Percentiles rank a stretch among this genome's conserved stretches.
Conservation (phyloP, 1,140 invertebrate species). For the Eupristina koningsbergeri region DNA sequence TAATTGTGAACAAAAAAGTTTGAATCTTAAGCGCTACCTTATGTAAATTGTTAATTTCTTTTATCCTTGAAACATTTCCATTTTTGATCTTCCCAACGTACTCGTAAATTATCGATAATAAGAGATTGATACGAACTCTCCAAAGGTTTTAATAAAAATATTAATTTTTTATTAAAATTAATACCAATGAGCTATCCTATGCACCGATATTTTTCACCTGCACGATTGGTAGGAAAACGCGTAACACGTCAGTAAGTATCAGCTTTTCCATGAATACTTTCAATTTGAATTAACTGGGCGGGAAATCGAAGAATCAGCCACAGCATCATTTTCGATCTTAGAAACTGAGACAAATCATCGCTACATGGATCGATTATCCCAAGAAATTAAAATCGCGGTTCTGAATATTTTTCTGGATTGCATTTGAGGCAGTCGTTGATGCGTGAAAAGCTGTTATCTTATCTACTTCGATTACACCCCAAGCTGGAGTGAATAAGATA, state of each 20-base stretch:
- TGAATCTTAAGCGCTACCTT: neutral
- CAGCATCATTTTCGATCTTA: neutral
- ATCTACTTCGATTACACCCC: constrained; percentile 28
- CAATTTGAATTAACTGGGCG: neutral
- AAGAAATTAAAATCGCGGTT: constrained; percentile 3
- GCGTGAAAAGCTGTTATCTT: constrained; percentile 27
- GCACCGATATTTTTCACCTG: neutral
- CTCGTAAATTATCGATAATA: neutral
- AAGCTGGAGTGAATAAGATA: neutral
- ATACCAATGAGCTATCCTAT: neutral
- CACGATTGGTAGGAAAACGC: neutral
- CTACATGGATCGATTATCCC: neutral
- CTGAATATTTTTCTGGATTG: neutral
- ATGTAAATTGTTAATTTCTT: neutral
- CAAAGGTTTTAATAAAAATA: neutral
- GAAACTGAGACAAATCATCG: neutral
- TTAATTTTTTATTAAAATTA: neutral
- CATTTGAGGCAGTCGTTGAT: neutral
- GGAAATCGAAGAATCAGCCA: neutral
- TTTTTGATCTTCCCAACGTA: neutral
- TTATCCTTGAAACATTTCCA: neutral
- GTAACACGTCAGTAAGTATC: neutral
- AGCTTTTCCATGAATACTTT: neutral
- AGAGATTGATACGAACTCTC: neutral
- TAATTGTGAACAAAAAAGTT: neutral